These are phyloP conservation scores for Coelinius sp. DNA, from an alignment of 2,888 invertebrate species.

Conservation along the genomic window DNA sequence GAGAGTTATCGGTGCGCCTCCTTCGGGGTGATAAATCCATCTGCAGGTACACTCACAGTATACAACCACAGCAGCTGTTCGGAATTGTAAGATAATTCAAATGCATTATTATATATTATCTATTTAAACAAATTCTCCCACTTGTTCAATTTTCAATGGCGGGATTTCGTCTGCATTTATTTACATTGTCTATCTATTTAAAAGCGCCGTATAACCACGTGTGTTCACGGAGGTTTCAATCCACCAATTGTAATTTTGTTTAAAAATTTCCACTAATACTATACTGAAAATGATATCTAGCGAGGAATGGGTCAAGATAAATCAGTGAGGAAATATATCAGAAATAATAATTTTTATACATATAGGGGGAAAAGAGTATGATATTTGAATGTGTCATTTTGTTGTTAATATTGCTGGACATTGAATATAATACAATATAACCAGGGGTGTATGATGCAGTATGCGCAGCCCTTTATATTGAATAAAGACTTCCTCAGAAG, in stretches of 20 bases:
- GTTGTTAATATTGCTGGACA: conserved; percentile 52
- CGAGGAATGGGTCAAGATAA: not conserved
- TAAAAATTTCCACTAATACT: conserved; percentile 14
- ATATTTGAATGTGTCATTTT: conserved; percentile 51
- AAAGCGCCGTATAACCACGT: conserved; percentile 41
- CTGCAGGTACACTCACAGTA: conserved; percentile 42
- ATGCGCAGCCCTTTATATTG: not conserved
- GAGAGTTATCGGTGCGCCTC: conserved; percentile 36
- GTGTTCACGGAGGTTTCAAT: conserved; percentile 39
- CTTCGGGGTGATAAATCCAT: conserved; percentile 53
- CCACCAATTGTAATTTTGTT: not conserved
- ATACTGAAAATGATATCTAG: not conserved
- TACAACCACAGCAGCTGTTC: conserved; percentile 61
- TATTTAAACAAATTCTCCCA: conserved; percentile 39
- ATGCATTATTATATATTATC: not conserved
- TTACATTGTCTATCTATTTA: conserved; percentile 23
- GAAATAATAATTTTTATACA: not conserved
- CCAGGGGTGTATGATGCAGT: conserved; percentile 51
- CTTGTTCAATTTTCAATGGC: conserved; percentile 29
- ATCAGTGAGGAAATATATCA: not conserved
- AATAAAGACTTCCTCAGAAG: not conserved
- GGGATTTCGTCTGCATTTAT: conserved; percentile 23
- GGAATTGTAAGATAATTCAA: conserved; percentile 39
- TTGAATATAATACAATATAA: conserved; percentile 53
- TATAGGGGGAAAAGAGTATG: not conserved